Evolutionary conservation across 2,113 vertebrate genomes (phyloP).

Genomic region (Edolisoma coerulescens): DNA sequence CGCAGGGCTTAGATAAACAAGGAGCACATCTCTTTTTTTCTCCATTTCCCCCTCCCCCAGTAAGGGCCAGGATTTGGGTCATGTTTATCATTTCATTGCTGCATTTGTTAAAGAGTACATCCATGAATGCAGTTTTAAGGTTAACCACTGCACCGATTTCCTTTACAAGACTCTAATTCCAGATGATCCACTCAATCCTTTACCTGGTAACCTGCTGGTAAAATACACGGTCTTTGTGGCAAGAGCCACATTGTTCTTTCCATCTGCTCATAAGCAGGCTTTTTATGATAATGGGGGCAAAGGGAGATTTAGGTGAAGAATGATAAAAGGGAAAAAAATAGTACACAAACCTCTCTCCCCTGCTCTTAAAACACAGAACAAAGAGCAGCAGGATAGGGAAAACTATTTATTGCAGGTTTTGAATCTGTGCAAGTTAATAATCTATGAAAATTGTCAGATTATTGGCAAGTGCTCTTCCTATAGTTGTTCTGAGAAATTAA

Average conservation of each 20-base stretch:
- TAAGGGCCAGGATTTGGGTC: conserved; percentile 19
- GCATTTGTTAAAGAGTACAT: background rate
- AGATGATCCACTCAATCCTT: background rate
- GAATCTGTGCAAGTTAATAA: background rate
- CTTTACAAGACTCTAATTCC: background rate
- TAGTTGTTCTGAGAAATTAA: background rate
- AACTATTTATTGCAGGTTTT: background rate
- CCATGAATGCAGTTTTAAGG: conserved; percentile 8
- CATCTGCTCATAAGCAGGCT: background rate
- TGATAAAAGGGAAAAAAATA: background rate
- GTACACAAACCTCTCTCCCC: background rate
- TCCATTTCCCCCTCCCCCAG: background rate
- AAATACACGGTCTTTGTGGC: background rate
- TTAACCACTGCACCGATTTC: conserved; percentile 31
- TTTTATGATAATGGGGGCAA: background rate
- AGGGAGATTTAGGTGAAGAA: background rate
- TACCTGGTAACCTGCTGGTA: conserved; percentile 27
- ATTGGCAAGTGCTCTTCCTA: background rate
- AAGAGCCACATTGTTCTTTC: background rate
- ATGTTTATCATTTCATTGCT: conserved; percentile 21
- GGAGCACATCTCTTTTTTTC: background rate
- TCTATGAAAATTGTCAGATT: background rate
- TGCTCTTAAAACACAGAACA: background rate
- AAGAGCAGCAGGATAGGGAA: background rate
- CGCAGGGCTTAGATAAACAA: background rate